Conservation (phyloP, 2,888 invertebrate genomes). For the Nephrocerus scutellatus region DNA sequence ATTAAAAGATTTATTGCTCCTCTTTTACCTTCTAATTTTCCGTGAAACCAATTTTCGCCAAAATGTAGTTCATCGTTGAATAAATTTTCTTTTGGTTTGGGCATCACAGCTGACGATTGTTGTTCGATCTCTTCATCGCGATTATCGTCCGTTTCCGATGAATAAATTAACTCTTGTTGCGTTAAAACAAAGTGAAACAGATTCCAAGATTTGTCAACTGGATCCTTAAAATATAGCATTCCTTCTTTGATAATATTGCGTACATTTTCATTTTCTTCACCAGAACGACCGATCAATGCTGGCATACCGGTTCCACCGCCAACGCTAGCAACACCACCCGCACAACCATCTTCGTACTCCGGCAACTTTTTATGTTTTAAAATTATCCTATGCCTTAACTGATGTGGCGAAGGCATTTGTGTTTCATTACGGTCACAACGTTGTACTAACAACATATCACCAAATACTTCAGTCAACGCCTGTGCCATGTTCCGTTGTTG, state of each 20-base stretch:
- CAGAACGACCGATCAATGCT: conserved; percentile 40
- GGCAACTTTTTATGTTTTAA: conserved; percentile 91
- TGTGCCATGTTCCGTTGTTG: conserved; percentile 88
- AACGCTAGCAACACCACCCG: conserved; percentile 18
- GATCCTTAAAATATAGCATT: conserved; percentile 81
- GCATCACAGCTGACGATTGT: conserved; percentile 43
- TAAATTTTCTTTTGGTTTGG: conserved; percentile 55
- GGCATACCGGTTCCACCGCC: conserved; percentile 25
- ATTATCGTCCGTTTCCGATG: conserved; percentile 52
- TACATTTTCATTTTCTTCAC: conserved; percentile 64
- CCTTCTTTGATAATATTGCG: conserved; percentile 84
- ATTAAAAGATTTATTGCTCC: too few relatives aligned
- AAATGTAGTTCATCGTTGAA: conserved; percentile 86
- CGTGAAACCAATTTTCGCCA: conserved; percentile 92
- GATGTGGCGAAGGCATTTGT: conserved; percentile 74
- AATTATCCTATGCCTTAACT: conserved; percentile 68
- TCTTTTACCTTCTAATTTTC: conserved; percentile 59
- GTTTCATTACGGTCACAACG: conserved; percentile 73
- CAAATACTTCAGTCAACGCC: conserved; percentile 70
- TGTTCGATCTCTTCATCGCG: conserved; percentile 54
- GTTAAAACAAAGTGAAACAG: conserved; percentile 91
- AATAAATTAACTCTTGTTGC: conserved; percentile 76
- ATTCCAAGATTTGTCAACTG: conserved; percentile 83
- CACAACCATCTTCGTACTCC: conserved; percentile 66
- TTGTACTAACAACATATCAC: conserved; percentile 73